Evolutionary conservation across 2,888 invertebrate species (phyloP).

Genomic region (Gastrophysa polygoni): DNA sequence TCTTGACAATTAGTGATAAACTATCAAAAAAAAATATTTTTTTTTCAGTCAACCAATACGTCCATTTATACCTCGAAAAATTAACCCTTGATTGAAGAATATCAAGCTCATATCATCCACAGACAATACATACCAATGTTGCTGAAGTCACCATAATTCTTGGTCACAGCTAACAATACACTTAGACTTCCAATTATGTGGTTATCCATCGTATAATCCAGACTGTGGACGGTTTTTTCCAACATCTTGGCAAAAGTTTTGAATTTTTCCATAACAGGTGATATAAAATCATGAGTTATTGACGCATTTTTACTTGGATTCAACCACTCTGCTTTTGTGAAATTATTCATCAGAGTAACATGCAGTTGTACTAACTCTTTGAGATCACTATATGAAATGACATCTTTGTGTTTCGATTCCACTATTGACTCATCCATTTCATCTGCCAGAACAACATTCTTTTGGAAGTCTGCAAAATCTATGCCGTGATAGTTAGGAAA

Average conservation of each 20-base stretch:
- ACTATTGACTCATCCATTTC: slow-evolving; percentile 37
- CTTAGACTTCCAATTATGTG: slow-evolving; percentile 64
- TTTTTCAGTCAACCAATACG: too few relatives aligned
- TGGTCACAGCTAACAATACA: slow-evolving; percentile 63
- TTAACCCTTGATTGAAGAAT: too few relatives aligned
- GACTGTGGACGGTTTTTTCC: slow-evolving; percentile 60
- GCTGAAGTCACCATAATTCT: slow-evolving; percentile 58
- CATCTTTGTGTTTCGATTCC: slow-evolving; percentile 33
- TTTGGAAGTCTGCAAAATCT: slow-evolving; percentile 72
- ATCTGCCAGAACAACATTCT: slow-evolving; percentile 32
- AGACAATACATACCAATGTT: slow-evolving; percentile 40
- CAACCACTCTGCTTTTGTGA: slow-evolving; percentile 68
- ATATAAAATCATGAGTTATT: slow-evolving; percentile 55
- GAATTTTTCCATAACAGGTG: slow-evolving; percentile 66
- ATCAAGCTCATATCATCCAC: too few relatives aligned
- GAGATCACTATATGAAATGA: slow-evolving; percentile 63
- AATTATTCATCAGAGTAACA: slow-evolving; percentile 63
- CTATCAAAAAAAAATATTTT: too few relatives aligned
- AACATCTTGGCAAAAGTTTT: slow-evolving; percentile 64
- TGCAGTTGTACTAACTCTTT: slow-evolving; percentile 67
- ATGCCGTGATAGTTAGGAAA: slow-evolving; percentile 72
- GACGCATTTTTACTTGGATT: slow-evolving; percentile 55
- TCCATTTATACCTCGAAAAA: too few relatives aligned
- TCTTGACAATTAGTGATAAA: too few relatives aligned
- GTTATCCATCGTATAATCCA: slow-evolving; percentile 63